A percentile compares a stretch with the other conserved stretches of the same genome.
Conservation (phyloP, 2,797 vertebrate species). For the Myripristis murdjan region DNA sequence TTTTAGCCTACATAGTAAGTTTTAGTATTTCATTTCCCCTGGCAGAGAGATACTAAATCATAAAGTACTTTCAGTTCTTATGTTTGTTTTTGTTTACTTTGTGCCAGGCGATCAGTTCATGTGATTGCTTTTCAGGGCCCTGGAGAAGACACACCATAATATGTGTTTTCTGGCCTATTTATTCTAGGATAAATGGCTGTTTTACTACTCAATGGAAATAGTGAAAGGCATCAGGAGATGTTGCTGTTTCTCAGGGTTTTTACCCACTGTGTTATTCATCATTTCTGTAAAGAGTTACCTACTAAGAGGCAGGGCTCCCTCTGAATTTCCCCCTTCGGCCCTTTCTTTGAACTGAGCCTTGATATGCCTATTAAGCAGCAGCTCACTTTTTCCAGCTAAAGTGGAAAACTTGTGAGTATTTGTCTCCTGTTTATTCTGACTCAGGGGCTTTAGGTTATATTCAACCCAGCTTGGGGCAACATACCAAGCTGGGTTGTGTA, state of each 20-base stretch:
- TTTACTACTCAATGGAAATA: constrained; percentile 70
- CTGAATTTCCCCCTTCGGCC: constrained; percentile 14
- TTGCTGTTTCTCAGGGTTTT: constrained; percentile 27
- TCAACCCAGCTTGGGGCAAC: constrained; percentile 2
- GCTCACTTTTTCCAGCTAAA: constrained; percentile 22
- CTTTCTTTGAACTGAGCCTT: constrained; percentile 60
- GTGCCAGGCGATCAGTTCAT: constrained; percentile 44
- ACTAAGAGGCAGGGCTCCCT: constrained; percentile 49
- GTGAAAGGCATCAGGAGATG: constrained; percentile 57
- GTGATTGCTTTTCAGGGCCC: constrained; percentile 30
- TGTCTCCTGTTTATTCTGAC: constrained; percentile 20
- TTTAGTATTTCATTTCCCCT: constrained; percentile 40
- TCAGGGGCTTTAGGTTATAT: constrained; percentile 24
- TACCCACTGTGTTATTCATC: constrained; percentile 61
- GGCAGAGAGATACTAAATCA: constrained; percentile 39
- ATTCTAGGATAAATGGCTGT: constrained; percentile 53
- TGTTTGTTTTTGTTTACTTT: constrained; percentile 50
- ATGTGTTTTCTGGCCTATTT: constrained; percentile 48
- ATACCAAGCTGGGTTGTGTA: no score
- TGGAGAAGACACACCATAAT: constrained; percentile 26
- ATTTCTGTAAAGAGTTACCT: constrained; percentile 52
- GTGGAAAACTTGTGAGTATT: constrained; percentile 52
- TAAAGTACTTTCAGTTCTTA: constrained; percentile 26
- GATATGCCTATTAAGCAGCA: constrained; percentile 35
- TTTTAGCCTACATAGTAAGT: constrained; percentile 15